Base-by-base conservation (phyloP, 2,113 vertebrate species). In the Triplophysa siluroides region DNA sequence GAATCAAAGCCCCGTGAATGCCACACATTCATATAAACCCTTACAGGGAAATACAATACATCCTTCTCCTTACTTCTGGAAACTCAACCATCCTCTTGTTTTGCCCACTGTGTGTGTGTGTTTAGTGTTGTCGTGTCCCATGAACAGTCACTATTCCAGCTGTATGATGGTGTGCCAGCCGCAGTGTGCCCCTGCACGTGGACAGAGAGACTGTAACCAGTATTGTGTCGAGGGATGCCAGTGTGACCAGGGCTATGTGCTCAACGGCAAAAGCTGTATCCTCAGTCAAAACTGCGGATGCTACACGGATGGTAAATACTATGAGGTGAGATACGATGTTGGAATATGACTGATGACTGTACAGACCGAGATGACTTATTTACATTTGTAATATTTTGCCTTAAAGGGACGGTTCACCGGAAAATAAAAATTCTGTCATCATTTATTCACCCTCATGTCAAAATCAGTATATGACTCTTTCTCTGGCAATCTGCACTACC, bases 191-290 rank as follows among this genome's bases (percentile, higher is more conserved):
- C 96, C 96, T 62, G 95, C 96, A 88, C 93, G 97, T 0, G 93
- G 96, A 18, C 96, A 96, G 88, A 95, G 96, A 0, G 96, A 98
- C 90, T 98, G 97, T 83, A 96, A 92, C 88, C 96, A 95, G 89
- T 96, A 98, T 85, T 98, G 98, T 0, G 94, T 96, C 90, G 98
- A 99, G 88, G 98, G 98, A 13, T 99, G 98, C 76, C 96, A 97
- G 87, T 99, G 98, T 0, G 96, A 99, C 81, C 87, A 92, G 0
- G 97, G 97, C 18, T 98, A 96, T 0, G 95, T 99, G 13, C 94
- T 98, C 83, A 95, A 99, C 0, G 97, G 97, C 85, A 96, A 92
- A 90, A 95, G 92, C 90, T 99, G 98, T 91, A 96, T 98, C 85
- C 94, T 96, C 62, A 94, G 93, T 5, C 97, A 98, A 71, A 96